Evolutionary conservation across 2,888 invertebrate species (phyloP).

Genomic region (Oxycera nigricornis): DNA sequence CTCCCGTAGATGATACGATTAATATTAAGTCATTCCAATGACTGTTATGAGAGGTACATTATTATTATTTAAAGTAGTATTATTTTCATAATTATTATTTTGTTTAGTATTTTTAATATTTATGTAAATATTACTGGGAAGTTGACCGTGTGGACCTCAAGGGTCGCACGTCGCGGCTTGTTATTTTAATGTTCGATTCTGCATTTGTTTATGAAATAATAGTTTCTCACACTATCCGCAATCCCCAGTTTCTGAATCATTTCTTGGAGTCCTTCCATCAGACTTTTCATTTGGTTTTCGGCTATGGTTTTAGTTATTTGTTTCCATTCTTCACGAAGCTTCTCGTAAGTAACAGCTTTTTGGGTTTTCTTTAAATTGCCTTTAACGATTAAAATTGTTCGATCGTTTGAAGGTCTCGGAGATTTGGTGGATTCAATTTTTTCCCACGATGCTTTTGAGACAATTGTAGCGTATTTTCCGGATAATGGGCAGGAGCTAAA

Average conservation of each 20-base stretch:
- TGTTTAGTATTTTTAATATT: too few relatives aligned
- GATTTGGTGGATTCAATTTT: not conserved
- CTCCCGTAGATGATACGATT: too few relatives aligned
- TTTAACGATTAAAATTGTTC: not conserved
- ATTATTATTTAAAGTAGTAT: too few relatives aligned
- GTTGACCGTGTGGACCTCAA: too few relatives aligned
- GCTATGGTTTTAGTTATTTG: not conserved
- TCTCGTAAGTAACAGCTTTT: not conserved
- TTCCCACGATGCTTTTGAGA: not conserved
- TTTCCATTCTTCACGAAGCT: not conserved
- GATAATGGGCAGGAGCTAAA: not conserved
- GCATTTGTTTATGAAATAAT: too few relatives aligned
- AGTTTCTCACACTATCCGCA: not conserved
- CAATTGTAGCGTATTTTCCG: not conserved
- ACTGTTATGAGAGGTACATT: too few relatives aligned
- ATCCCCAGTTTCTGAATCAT: not conserved
- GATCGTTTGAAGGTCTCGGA: not conserved
- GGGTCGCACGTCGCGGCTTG: too few relatives aligned
- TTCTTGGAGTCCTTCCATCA: not conserved
- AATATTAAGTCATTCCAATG: too few relatives aligned
- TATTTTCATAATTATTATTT: too few relatives aligned
- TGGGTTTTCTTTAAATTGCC: too few relatives aligned
- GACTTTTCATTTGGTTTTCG: not conserved
- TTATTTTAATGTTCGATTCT: too few relatives aligned
- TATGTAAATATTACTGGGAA: too few relatives aligned